A percentile compares a stretch with the other conserved stretches of the same genome.
Evolutionary conservation across 2,113 vertebrate genomes (phyloP).

Genomic region (Martes martes): DNA sequence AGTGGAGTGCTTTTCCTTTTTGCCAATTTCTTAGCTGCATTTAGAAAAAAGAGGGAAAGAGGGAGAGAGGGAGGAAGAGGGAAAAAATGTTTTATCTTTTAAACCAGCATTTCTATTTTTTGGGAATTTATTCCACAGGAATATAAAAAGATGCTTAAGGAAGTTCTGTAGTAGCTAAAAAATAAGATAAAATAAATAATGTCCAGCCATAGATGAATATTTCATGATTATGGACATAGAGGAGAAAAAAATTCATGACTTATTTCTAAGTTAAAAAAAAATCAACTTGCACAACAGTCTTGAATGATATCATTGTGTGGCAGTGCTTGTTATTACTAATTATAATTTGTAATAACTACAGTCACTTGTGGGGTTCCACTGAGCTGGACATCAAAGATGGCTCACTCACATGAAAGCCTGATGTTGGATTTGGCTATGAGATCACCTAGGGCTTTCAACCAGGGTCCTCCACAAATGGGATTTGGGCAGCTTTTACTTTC

Average conservation of each 20-base stretch:
- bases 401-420: background rate
- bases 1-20: background rate
- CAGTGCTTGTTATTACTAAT: background rate
- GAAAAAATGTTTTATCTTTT: background rate
- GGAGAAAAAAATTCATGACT: background rate
- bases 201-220: background rate
- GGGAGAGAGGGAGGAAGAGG: background rate
- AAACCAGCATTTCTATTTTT: background rate
- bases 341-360: background rate
- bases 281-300: background rate
- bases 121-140: background rate
- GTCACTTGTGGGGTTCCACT: fast-evolving
- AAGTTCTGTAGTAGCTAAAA: background rate
- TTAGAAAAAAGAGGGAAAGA: background rate
- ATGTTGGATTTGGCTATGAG: background rate
- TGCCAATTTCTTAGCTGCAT: background rate
- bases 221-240: background rate
- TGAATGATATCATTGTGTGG: background rate
- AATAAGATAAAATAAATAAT: background rate
- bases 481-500: background rate
- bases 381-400: background rate
- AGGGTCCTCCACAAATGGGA: background rate
- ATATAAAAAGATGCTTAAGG: background rate
- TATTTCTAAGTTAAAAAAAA: background rate
- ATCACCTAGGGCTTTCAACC: background rate